These are phyloP conservation scores for Lasioglossum figueresi DNA, from an alignment of 2,888 invertebrate genomes.

Conservation along the genomic window DNA sequence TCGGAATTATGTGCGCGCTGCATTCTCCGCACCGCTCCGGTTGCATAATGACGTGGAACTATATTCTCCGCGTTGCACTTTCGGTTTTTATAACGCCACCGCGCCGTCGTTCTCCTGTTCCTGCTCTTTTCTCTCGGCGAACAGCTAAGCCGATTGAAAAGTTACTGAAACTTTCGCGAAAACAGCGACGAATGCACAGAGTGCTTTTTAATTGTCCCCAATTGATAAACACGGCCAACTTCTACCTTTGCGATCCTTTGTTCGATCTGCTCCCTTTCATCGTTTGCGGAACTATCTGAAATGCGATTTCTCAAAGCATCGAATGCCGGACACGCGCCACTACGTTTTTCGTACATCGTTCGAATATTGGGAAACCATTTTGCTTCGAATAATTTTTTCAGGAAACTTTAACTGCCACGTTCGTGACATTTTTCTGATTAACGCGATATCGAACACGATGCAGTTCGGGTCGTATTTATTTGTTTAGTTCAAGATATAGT, in stretches of 20 bases:
- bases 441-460: too few species aligned
- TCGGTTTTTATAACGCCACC: conserved; percentile 5
- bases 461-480: too few species aligned
- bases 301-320: not conserved
- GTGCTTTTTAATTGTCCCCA: not conserved
- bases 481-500: too few species aligned
- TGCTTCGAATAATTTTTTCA: too few species aligned
- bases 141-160: not conserved
- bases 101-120: not conserved
- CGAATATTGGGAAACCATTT: too few species aligned
- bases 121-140: not conserved
- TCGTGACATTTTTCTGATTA: too few species aligned
- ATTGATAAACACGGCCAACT: not conserved
- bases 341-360: too few species aligned
- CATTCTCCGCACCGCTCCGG: not conserved
- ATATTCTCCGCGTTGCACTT: conserved; percentile 5
- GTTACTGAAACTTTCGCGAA: not conserved
- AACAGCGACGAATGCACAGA: not conserved
- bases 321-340: too few species aligned
- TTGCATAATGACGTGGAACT: conserved; percentile 14
- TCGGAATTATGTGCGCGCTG: not conserved
- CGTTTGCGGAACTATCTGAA: not conserved
- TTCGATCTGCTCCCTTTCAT: not conserved
- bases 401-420: too few species aligned
- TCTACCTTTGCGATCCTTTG: not conserved